Evolutionary conservation across 2,113 vertebrate genomes (phyloP).

Genomic region (Columba janthina): DNA sequence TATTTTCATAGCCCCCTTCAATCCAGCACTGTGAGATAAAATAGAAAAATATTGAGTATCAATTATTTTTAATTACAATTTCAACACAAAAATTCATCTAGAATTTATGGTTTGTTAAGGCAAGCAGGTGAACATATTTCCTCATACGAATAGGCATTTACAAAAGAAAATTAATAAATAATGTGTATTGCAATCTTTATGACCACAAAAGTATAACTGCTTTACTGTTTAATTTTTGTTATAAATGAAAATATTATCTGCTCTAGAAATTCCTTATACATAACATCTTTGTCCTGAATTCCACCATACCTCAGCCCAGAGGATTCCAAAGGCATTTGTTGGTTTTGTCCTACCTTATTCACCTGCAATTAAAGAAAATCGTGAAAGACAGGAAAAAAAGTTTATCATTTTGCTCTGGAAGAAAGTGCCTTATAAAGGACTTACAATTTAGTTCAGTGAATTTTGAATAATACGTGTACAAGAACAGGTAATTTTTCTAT

Average conservation of each 20-base stretch:
- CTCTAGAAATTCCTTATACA: not conserved
- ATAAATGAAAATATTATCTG: not conserved
- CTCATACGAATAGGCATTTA: not conserved
- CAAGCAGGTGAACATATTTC: not conserved
- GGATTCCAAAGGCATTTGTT: not conserved
- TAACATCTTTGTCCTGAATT: not conserved
- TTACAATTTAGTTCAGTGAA: not conserved
- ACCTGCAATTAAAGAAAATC: not conserved
- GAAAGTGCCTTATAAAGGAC: not conserved
- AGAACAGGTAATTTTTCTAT: not conserved
- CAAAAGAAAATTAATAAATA: not conserved
- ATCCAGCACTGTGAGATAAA: not conserved
- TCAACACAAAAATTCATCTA: not conserved
- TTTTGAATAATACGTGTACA: not conserved
- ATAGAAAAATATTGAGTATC: not conserved
- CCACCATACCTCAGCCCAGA: not conserved
- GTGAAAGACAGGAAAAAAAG: not conserved
- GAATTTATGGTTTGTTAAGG: not conserved
- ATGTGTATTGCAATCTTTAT: not conserved
- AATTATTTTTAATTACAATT: not conserved
- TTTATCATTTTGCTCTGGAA: not conserved
- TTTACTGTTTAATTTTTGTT: not conserved
- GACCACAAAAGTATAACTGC: not conserved
- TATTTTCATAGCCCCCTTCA: not conserved
- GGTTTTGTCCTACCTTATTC: not conserved